phyloP scores from a whole-genome alignment of 1,140 invertebrate genomes.

The Acromyrmex charruanus region DNA sequence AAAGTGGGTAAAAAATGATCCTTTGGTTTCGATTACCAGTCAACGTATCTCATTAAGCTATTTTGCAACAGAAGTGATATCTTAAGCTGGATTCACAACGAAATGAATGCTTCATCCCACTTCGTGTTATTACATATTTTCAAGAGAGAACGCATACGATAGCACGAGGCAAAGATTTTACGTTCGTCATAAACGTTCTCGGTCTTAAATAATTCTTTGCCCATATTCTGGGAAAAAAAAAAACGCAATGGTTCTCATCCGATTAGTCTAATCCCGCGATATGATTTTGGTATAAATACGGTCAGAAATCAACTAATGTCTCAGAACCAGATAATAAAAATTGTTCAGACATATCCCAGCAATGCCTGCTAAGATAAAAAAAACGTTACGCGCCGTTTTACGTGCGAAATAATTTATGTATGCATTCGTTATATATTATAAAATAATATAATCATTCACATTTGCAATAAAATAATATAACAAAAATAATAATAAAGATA shows the following conservation, averaged over 20 bases:
- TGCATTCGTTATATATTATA: neutral
- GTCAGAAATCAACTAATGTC: constrained; percentile 7
- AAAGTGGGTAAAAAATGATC: constrained; percentile 48
- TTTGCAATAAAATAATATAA: neutral
- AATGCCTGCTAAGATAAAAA: neutral
- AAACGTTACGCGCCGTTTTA: neutral
- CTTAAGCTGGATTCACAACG: constrained; percentile 41
- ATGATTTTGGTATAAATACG: constrained; percentile 28
- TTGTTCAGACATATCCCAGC: neutral
- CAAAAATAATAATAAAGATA: neutral
- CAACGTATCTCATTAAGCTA: constrained; percentile 2
- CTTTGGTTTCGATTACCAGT: constrained; percentile 33
- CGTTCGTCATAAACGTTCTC: constrained; percentile 37
- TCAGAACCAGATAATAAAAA: constrained; percentile 1
- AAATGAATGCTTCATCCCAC: constrained; percentile 7
- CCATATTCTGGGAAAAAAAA: neutral
- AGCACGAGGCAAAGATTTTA: constrained; percentile 28
- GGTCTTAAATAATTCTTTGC: constrained; percentile 6
- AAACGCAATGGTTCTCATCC: constrained; percentile 29
- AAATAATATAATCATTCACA: neutral
- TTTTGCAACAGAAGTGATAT: constrained; percentile 30
- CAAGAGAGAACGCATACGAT: neutral
- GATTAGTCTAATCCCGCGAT: constrained; percentile 48
- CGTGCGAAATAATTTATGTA: neutral
- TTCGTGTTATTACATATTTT: constrained; percentile 1